Evolutionary conservation across 2,797 vertebrate genomes (phyloP).

Genomic region (Varecia variegata): DNA sequence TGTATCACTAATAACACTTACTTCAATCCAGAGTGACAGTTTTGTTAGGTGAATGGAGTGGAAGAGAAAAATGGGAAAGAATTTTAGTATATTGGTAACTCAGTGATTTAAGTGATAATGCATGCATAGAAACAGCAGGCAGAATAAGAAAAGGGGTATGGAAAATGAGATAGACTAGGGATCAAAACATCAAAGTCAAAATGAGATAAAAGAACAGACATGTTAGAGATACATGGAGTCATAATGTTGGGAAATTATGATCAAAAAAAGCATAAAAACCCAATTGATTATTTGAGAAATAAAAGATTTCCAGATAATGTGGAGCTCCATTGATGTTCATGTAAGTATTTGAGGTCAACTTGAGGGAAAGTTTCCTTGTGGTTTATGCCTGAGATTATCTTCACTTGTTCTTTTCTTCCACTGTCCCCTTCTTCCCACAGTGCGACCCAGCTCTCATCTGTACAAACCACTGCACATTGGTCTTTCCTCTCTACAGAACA

Average conservation of each 20-base stretch:
- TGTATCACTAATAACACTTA: background rate
- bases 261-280: background rate
- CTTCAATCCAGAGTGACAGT: background rate
- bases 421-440: fast-evolving
- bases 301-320: background rate
- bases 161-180: background rate
- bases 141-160: background rate
- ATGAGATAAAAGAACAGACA: background rate
- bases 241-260: background rate
- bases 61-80: background rate
- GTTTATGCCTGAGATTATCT: background rate
- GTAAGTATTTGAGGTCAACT: background rate
- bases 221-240: background rate
- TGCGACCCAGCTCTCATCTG: background rate
- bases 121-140: background rate
- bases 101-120: background rate
- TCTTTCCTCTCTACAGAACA: background rate
- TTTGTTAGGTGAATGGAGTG: background rate
- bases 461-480: fast-evolving
- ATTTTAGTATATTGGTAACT: background rate
- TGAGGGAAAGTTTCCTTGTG: background rate
- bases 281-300: background rate
- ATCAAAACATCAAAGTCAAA: background rate
- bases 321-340: background rate
- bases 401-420: background rate